Conservation (phyloP, 2,113 vertebrate genomes). For the Prunella fulvescens region DNA sequence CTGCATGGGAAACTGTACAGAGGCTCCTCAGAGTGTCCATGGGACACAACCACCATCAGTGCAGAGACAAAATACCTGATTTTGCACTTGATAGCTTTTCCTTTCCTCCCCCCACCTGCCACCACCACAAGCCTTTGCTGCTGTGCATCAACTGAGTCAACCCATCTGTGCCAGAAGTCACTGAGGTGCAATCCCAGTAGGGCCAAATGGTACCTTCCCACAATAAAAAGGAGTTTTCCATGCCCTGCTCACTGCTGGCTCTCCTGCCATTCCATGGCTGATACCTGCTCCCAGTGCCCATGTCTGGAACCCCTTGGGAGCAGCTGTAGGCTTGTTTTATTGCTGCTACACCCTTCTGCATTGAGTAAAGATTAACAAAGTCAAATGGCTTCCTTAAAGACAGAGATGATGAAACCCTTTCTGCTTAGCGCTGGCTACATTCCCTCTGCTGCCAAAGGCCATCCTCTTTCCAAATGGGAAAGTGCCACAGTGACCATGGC, state of each 20-base stretch:
- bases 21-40: slow-evolving; percentile 70
- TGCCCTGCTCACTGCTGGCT: fast-evolving
- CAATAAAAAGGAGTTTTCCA: neutral
- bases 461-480: neutral
- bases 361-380: neutral
- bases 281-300: neutral
- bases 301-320: neutral
- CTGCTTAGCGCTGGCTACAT: fast-evolving
- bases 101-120: neutral
- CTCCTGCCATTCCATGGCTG: neutral
- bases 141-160: neutral
- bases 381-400: neutral
- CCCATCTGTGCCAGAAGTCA: fast-evolving
- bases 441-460: neutral
- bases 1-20: slow-evolving; percentile 58
- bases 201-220: neutral
- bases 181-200: neutral
- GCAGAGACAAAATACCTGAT: slow-evolving; percentile 76
- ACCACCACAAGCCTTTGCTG: fast-evolving
- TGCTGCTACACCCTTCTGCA: neutral
- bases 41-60: slow-evolving; percentile 76
- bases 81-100: slow-evolving; percentile 48
- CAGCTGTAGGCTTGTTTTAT: neutral
- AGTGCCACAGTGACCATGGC: fast-evolving
- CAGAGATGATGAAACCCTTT: neutral